Percentiles rank a stretch among this genome's conserved stretches.
Evolutionary conservation across 2,113 vertebrate species (phyloP).

Genomic region (Dolichotis patagonum): DNA sequence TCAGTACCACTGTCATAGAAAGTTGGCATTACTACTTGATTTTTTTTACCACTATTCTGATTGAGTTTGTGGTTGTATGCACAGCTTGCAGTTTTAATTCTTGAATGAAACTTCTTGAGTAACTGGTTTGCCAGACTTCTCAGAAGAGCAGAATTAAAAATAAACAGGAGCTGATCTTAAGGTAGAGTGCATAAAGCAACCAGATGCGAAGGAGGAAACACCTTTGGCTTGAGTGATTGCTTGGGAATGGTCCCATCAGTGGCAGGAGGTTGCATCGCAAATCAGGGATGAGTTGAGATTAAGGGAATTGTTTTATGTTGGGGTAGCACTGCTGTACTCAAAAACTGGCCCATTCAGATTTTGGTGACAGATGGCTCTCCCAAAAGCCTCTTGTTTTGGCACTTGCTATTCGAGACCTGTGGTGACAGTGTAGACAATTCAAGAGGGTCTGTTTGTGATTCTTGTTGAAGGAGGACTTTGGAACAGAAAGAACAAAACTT

Average conservation of each 20-base stretch:
- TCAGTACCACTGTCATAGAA: not conserved
- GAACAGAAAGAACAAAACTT: not conserved
- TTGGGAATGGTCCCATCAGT: not conserved
- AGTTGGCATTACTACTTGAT: slow-evolving; percentile 1
- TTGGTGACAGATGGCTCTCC: not conserved
- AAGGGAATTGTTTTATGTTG: not conserved
- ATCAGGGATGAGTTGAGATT: not conserved
- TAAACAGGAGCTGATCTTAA: not conserved
- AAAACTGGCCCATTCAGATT: slow-evolving; percentile 50
- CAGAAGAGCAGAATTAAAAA: not conserved
- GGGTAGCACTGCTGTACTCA: not conserved
- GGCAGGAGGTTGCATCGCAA: not conserved
- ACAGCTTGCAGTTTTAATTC: slow-evolving; percentile 27
- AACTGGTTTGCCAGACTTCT: not conserved
- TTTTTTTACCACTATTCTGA: not conserved
- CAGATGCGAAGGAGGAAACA: not conserved
- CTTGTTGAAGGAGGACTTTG: not conserved
- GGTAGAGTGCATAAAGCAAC: not conserved
- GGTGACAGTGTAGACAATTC: not conserved
- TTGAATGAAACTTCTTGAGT: not conserved
- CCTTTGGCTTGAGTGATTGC: not conserved
- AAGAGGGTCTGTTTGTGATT: not conserved
- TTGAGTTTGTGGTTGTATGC: not conserved
- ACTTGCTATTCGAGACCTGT: not conserved
- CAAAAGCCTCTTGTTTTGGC: not conserved